Base-by-base conservation (phyloP, 2,797 vertebrate species). In the Rhynchotus rufescens region DNA sequence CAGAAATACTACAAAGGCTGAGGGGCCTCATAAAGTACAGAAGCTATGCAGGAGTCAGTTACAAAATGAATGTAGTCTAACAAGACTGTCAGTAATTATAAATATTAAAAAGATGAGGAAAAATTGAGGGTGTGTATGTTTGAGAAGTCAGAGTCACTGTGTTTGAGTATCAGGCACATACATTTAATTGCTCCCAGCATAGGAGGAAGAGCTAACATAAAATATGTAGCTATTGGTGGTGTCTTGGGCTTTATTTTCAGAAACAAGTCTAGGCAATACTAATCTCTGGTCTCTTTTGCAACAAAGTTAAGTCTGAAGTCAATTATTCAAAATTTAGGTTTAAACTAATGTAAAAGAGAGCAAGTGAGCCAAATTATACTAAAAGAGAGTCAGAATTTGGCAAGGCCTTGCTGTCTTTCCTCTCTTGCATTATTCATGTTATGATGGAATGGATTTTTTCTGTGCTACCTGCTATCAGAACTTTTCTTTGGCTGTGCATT, bases 291-390 rank as follows among this genome's bases (percentile, higher is more conserved):
- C 62, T 80, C 28, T 30, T 89, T 80, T 45, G 56, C 52, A 91
- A 74, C 54, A 82, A 8, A 81, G 36, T 47, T 44, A 80, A 73
- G 59, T 19, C 80, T 89, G 52, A 15, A 86, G 30, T 81, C 73
- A 90, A 66, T 89, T 87, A 83, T 22, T 87, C 66, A 83, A 73
- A 78, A 85, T 30, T 80, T 84, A 75, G 32, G 78, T 86, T 87
- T 57, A 86, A 86, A 69, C 60, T 64, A 73, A 85, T 66, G 62
- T 34, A 67, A 36, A 91, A 83, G 28, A 80, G 84, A 85, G 78
- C 30, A 76, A 5, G 3, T 40, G 42, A 95, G 79, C 66, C 76
- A 92, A 93, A 79, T 69, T 26, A 34, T 44, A 60, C 51, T 64
- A 83, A n/a, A 86, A 91, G 74, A 34, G 42, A 75, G 25, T 40